Percentiles rank a stretch among this genome's conserved stretches.
Evolutionary conservation across 2,888 invertebrate genomes (phyloP).

Genomic region (Melanophora roralis): DNA sequence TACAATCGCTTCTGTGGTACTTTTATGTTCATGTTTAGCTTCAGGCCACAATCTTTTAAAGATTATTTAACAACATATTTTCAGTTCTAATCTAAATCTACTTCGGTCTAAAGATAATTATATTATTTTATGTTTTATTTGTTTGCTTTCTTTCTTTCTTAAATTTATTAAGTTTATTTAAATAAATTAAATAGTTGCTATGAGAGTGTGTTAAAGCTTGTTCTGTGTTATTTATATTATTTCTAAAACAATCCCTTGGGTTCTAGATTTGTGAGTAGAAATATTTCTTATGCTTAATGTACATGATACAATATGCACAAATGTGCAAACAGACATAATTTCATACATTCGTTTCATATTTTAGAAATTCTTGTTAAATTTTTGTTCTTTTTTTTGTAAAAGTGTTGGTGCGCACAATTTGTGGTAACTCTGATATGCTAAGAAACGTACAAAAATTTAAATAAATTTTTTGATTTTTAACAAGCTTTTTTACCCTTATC

Average conservation of each 20-base stretch:
- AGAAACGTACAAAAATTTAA: neutral
- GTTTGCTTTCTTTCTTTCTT: neutral
- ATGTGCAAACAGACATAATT: too few species aligned
- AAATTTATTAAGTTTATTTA: slow-evolving; percentile 40
- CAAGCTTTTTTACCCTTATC: too few species aligned
- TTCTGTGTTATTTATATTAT: neutral
- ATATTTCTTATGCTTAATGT: neutral
- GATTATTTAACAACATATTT: slow-evolving; percentile 46
- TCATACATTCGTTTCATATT: slow-evolving; percentile 14
- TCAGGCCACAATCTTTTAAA: slow-evolving; percentile 39
- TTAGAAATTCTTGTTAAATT: slow-evolving; percentile 7
- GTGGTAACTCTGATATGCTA: slow-evolving; percentile 9
- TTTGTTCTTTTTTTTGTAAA: neutral
- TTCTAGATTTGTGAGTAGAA: neutral
- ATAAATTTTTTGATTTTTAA: too few species aligned
- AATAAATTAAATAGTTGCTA: slow-evolving; percentile 47
- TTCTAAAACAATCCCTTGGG: slow-evolving; percentile 10
- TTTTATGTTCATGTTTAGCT: neutral
- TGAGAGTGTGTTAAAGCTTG: neutral
- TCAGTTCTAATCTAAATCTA: slow-evolving; percentile 28
- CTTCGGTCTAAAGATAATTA: slow-evolving; percentile 28
- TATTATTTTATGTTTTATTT: slow-evolving; percentile 33
- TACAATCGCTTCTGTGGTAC: too few species aligned
- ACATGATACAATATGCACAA: neutral
- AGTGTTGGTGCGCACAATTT: slow-evolving; percentile 4